phyloP scores from a whole-genome alignment of 2,113 vertebrate species.

The Mungos mungo region DNA sequence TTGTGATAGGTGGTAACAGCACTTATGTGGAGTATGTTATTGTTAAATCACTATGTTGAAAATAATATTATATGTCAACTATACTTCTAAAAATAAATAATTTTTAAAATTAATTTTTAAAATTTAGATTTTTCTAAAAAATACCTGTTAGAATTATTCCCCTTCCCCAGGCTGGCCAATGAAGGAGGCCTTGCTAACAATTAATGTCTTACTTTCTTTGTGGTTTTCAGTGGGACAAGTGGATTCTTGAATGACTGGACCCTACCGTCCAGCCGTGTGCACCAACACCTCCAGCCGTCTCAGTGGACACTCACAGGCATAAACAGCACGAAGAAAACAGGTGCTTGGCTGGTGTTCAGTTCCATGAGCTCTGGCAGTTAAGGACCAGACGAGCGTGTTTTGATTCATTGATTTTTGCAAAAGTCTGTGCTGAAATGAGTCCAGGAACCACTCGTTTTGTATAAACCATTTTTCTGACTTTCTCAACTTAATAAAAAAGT shows the following conservation, averaged over 20 bases:
- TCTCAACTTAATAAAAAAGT: background rate
- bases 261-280: accelerated
- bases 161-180: background rate
- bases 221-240: background rate
- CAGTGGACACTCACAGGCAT: accelerated
- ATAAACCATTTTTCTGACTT: background rate
- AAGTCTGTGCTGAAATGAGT: background rate
- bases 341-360: too few relatives aligned
- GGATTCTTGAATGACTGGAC: background rate
- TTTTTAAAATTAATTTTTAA: background rate
- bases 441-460: background rate
- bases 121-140: background rate
- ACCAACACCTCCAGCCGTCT: background rate
- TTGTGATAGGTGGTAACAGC: background rate
- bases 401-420: background rate
- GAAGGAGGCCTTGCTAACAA: background rate
- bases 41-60: background rate
- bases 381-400: background rate
- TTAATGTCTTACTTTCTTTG: background rate
- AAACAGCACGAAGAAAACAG: accelerated
- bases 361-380: background rate
- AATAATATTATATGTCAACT: background rate
- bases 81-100: background rate
- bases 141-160: background rate
- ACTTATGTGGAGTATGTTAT: background rate